These are phyloP conservation scores for Scotopteryx bipunctaria DNA, from an alignment of 2,888 invertebrate species.

Conservation along the genomic window DNA sequence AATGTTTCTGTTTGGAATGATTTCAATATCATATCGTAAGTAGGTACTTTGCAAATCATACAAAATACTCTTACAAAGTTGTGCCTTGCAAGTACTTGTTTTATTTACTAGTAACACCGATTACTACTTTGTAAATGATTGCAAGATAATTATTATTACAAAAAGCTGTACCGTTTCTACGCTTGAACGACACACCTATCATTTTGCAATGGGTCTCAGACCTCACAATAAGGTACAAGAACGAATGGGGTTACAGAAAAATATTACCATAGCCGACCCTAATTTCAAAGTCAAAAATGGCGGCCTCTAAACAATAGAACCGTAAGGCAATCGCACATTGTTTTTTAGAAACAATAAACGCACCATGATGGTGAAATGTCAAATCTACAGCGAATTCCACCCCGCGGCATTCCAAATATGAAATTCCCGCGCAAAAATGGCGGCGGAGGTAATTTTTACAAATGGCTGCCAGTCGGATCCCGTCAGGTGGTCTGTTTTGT, in stretches of 20 bases:
- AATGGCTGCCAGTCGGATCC: constrained; percentile 75
- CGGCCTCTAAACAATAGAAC: constrained; percentile 66
- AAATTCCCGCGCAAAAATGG: constrained; percentile 80
- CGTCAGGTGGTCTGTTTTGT: constrained; percentile 58
- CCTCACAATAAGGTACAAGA: constrained; percentile 10
- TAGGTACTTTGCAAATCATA: no score
- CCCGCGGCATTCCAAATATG: constrained; percentile 79
- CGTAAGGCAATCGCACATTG: constrained; percentile 73
- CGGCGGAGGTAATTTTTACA: constrained; percentile 81
- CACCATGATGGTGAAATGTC: constrained; percentile 63
- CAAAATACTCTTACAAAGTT: no score
- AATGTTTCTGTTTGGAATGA: constrained; percentile 2
- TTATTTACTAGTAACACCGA: no score
- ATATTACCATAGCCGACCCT: constrained; percentile 56
- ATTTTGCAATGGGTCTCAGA: no score
- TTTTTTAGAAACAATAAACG: constrained; percentile 79
- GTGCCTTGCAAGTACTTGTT: no score
- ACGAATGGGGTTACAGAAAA: constrained; percentile 47
- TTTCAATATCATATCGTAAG: neutral
- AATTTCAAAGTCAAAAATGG: constrained; percentile 75
- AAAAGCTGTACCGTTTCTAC: no score
- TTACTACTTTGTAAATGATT: no score
- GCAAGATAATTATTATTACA: no score
- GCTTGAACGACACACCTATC: no score
- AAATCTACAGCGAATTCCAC: constrained; percentile 67